Base-by-base conservation (phyloP, 2,797 vertebrate species). In the Otolemur crassicaudatus region DNA sequence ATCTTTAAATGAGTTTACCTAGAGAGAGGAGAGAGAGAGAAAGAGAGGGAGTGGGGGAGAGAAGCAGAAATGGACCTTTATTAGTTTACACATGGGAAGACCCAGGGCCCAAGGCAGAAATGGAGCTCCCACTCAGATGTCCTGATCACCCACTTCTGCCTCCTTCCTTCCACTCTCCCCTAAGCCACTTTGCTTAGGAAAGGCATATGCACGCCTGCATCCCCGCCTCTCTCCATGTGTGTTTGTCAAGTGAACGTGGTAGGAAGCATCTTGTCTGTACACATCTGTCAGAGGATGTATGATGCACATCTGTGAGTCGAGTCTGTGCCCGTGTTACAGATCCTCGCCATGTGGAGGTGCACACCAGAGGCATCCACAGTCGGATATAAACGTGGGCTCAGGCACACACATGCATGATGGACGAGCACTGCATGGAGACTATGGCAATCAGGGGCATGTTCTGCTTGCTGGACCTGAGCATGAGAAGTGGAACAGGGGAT, bases 371-470 rank as follows among this genome's bases (percentile, higher is more conserved):
- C 56, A 49, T 25, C 75, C 22, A 10, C 14, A 29, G 29, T 63
- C 46, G 46, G 69, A 29, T 7, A 1, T 14, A 27, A 61, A 22
- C 1, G 7, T 53, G 37, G 13, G n/a, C 31, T 6, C 7, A 7
- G 6, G 8, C 27, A 11, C 14, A 49, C 25, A 25, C 17, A 16
- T 2, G 4, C 22, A 4, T 4, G 61, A 0, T 17, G 2, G 7
- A 56, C 43, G n/a, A 72, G 20, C 27, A 34, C 20, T n/a, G 7
- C 53, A 11, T 25, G 31, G 60, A 27, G 31, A 16, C 2, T 22
- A 31, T 16, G 34, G 11, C 29, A n/a, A 34, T 14, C 3, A 27
- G 31, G n/a, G 56, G 2, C 34, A 13, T 2, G 16, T 46, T 46
- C 65, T 37, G 14, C 9, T 37, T 37, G 22, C 7, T 20, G 31